Evolutionary conservation across 2,113 vertebrate species (phyloP).

Genomic region (Galeopterus variegatus): DNA sequence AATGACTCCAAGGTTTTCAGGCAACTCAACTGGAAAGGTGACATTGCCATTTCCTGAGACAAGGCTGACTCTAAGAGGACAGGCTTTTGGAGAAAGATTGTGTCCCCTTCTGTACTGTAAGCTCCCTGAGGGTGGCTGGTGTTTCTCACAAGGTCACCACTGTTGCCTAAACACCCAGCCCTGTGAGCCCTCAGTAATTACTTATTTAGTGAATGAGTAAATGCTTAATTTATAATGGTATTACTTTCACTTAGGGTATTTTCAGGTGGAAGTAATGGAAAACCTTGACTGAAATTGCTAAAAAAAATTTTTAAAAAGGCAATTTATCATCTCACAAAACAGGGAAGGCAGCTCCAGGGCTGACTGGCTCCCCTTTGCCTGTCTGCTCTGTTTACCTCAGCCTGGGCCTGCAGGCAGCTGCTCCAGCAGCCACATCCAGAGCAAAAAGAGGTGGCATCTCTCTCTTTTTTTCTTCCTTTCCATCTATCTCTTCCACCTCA

Average conservation of each 20-base stretch:
- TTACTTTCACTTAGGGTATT: neutral
- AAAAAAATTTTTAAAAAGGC: neutral
- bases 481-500: neutral
- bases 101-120: neutral
- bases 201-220: constrained; percentile 27
- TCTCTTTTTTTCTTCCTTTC: neutral
- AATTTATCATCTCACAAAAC: neutral
- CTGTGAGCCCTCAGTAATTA: neutral
- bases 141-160: neutral
- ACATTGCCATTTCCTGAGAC: neutral
- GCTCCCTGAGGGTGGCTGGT: neutral
- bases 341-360: neutral
- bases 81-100: neutral
- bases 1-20: neutral
- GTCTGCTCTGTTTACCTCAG: neutral
- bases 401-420: too few species aligned
- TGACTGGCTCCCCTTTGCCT: neutral
- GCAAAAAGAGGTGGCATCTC: neutral
- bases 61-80: too few species aligned
- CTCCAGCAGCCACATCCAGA: neutral
- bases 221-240: neutral
- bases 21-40: neutral
- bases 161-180: neutral
- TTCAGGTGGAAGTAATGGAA: constrained; percentile 61
- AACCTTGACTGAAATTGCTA: constrained; percentile 44